Evolutionary conservation across 2,113 vertebrate species (phyloP), one percentile per base, ranked within the genome.

Genomic region (Tamias sibiricus): DNA sequence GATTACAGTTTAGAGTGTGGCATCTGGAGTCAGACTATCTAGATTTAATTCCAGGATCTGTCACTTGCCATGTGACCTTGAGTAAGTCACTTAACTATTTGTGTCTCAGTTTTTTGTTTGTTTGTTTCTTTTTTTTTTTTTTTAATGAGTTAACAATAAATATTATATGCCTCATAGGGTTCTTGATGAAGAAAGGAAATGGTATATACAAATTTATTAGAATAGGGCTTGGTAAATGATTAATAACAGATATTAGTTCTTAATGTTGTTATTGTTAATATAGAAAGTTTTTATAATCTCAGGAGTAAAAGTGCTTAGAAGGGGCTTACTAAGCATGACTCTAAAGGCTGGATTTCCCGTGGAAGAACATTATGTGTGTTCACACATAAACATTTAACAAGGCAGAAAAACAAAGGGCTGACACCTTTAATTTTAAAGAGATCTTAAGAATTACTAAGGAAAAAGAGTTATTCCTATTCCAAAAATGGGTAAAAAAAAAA

Each of bases 391-490:
- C 19, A 76, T 44, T 79, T 77, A 80, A 83, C 20, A 26, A 62
- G 16, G 30, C 30, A 30, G 20, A 85, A 87, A 88, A 59, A 90
- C 35, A 87, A 87, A 96, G 8, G n/a, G 20, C 52, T 87, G 8
- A 71, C 6, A 87, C 4, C 22, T 92, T 95, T 80, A 62, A 87
- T 82, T 87, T 92, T 72, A 71, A 96, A 66, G 30, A 81, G 59
- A 72, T 72, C 49, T 93, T 72, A 75, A 76, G 91, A 64, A 85
- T 37, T 77, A 87, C 37, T 35, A 74, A 74, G 28, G 28, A 91
- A 90, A 94, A 40, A 84, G 79, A 35, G 11, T 19, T 86, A 95
- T 76, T 17, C 10, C 32, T 20, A 74, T 49, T 57, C 87, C 14
- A 66, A 94, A 93, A 93, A 80, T 19, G 42, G 85, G 49, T 37